Conservation (phyloP, 2,797 vertebrate species). For the Mormyrus proboscirostris region DNA sequence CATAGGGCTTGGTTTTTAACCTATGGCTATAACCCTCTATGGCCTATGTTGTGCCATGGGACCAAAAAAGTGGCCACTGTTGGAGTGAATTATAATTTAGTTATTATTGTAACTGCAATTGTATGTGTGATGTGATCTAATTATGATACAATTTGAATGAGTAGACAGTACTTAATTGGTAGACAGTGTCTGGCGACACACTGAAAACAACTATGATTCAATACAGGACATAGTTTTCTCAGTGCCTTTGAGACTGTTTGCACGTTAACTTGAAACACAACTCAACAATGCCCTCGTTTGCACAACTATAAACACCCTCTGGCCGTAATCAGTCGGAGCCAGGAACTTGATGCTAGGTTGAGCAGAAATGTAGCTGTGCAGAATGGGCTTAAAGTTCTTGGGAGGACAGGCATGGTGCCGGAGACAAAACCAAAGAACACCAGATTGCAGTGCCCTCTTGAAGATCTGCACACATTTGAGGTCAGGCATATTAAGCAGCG, state of each 20-base stretch:
- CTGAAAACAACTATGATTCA: not conserved
- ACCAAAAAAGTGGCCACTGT: not conserved
- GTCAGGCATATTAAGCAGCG: slow-evolving; percentile 32
- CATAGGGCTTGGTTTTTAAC: not conserved
- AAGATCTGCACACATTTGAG: slow-evolving; percentile 37
- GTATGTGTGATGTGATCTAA: not conserved
- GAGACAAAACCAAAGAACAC: not conserved
- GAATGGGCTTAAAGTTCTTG: not conserved
- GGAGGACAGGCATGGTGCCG: not conserved
- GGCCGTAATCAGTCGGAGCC: not conserved
- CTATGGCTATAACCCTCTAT: not conserved
- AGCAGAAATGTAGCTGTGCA: not conserved
- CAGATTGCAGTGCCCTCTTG: not conserved
- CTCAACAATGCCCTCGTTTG: not conserved
- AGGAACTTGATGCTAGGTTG: not conserved
- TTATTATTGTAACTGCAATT: not conserved
- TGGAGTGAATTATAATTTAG: not conserved
- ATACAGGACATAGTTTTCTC: not conserved
- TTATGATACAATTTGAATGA: not conserved
- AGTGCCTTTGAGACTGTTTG: not conserved
- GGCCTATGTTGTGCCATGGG: not conserved
- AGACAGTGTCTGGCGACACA: not conserved
- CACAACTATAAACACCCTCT: not conserved
- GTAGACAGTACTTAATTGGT: not conserved
- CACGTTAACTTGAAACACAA: not conserved